A percentile compares a stretch with the other conserved stretches of the same genome.
These are phyloP conservation scores for Gymnocephalus cernua DNA, from an alignment of 2,113 vertebrate genomes.

Conservation along the genomic window DNA sequence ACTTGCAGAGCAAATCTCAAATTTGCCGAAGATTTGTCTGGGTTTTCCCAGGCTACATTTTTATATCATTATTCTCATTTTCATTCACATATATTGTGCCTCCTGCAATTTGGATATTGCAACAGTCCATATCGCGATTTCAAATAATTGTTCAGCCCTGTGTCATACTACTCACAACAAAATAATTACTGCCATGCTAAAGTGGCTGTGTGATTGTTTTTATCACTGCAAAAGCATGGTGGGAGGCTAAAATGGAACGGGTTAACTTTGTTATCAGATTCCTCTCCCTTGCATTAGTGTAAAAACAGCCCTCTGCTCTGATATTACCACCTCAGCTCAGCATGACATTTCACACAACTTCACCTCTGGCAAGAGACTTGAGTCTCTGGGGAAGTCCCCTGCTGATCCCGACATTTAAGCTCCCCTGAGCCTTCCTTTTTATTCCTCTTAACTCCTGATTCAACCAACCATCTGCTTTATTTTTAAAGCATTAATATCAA, in stretches of 20 bases:
- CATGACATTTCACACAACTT: constrained; percentile 16
- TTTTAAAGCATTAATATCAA: constrained; percentile 17
- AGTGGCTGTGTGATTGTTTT: not conserved
- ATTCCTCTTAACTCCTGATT: not conserved
- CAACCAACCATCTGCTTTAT: not conserved
- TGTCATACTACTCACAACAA: not conserved
- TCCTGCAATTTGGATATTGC: too few species aligned
- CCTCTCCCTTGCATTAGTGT: not conserved
- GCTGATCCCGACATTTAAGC: constrained; percentile 36
- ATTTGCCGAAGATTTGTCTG: too few species aligned
- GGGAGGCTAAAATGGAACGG: not conserved
- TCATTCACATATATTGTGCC: too few species aligned
- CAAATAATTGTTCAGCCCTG: too few species aligned
- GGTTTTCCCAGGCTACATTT: too few species aligned
- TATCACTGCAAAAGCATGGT: not conserved
- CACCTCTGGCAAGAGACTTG: constrained; percentile 6
- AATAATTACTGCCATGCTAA: not conserved
- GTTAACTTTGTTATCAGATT: constrained; percentile 9
- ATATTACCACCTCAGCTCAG: not conserved
- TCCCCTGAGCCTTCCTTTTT: not conserved
- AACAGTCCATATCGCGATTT: too few species aligned
- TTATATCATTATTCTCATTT: too few species aligned
- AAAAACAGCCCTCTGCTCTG: not conserved
- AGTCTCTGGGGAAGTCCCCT: constrained; percentile 2
- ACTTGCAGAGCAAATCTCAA: too few species aligned